phyloP scores from a whole-genome alignment of 1,140 invertebrate genomes.

The Pollicipes pollicipes region DNA sequence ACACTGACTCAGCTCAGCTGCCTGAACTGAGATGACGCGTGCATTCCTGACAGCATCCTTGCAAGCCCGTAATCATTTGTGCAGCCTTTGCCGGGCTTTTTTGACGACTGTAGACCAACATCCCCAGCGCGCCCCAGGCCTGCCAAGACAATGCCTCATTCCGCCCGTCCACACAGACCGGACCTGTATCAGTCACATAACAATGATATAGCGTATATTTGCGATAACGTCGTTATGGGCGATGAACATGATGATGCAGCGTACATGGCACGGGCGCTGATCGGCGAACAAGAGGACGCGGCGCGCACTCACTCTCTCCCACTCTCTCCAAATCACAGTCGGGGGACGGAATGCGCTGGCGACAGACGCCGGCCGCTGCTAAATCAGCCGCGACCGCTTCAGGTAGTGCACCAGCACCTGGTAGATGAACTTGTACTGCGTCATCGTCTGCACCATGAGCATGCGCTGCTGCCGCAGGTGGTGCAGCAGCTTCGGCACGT shows the following conservation, averaged over 20 bases:
- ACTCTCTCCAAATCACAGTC: background rate
- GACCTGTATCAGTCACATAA: too few relatives aligned
- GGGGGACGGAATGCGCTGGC: background rate
- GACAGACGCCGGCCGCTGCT: constrained; percentile 8
- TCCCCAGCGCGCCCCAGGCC: too few relatives aligned
- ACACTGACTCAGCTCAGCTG: too few relatives aligned
- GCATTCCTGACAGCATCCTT: too few relatives aligned
- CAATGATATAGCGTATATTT: too few relatives aligned
- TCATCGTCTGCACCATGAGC: constrained; percentile 63
- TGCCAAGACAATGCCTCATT: too few relatives aligned
- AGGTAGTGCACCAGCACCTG: constrained; percentile 63
- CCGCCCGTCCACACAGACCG: too few relatives aligned
- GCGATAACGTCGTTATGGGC: background rate
- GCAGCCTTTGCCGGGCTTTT: too few relatives aligned
- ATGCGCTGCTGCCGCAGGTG: constrained; percentile 63
- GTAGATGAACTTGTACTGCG: constrained; percentile 79
- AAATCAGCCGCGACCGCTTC: constrained; percentile 69
- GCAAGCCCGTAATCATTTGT: too few relatives aligned
- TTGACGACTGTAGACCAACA: too few relatives aligned
- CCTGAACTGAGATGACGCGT: too few relatives aligned
- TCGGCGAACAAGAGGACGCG: background rate
- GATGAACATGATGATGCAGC: background rate
- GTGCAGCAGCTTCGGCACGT: constrained; percentile 53
- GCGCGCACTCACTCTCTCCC: background rate
- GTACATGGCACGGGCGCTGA: background rate